Evolutionary conservation across 2,113 vertebrate species (phyloP).

Genomic region (Anguilla japonica): DNA sequence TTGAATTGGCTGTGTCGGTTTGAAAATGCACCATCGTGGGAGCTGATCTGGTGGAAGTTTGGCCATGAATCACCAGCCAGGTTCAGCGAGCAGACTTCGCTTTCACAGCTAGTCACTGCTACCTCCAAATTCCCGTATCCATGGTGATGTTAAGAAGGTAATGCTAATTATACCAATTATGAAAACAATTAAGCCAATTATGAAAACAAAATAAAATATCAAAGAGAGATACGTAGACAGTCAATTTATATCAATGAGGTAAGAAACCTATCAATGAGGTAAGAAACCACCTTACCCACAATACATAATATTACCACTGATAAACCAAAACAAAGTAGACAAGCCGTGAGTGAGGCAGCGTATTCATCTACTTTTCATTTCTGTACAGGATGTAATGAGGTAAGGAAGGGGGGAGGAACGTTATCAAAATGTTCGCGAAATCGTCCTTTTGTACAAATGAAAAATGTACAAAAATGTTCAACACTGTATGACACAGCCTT

Average conservation of each 20-base stretch:
- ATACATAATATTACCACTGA: not conserved
- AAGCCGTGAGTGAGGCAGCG: not conserved
- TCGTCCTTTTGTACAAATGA: slow-evolving; percentile 71
- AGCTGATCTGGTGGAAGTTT: not conserved
- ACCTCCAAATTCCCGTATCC: not conserved
- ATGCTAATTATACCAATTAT: not conserved
- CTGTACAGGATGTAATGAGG: slow-evolving; percentile 67
- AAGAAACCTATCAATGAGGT: slow-evolving; percentile 6
- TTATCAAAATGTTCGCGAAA: slow-evolving; percentile 76
- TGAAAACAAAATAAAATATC: not conserved
- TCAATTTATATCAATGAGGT: slow-evolving; percentile 3
- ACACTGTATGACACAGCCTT: slow-evolving; percentile 62
- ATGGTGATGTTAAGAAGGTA: slow-evolving; percentile 9
- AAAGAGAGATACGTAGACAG: slow-evolving; percentile 11
- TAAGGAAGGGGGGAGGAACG: slow-evolving; percentile 72
- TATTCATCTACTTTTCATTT: slow-evolving; percentile 62
- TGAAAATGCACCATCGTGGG: no score
- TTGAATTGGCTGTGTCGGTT: not conserved
- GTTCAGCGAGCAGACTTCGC: not conserved
- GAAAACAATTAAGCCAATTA: slow-evolving; percentile 1
- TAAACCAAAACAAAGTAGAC: not conserved
- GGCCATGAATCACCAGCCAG: not conserved
- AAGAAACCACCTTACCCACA: not conserved
- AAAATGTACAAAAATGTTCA: slow-evolving; percentile 74
- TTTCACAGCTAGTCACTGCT: not conserved